A percentile compares a stretch with the other conserved stretches of the same genome.
Evolutionary conservation across 1,140 invertebrate genomes (phyloP).

Genomic region (Lordiphosa mommai): DNA sequence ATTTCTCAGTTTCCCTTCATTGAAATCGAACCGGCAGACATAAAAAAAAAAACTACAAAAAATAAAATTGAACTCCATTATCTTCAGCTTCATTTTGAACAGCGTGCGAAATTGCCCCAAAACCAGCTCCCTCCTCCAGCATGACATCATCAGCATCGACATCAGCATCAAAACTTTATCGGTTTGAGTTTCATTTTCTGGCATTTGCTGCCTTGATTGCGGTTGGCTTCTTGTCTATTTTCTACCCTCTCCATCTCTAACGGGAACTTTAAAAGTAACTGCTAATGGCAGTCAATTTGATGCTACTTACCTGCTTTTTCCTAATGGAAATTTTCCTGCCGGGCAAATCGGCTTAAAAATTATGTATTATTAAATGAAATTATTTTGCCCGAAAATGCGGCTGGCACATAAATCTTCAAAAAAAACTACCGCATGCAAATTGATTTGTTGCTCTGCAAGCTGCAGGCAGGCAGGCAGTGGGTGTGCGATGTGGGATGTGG

Average conservation of each 20-base stretch:
- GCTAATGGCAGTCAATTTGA: constrained; percentile 37
- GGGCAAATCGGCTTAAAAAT: constrained; percentile 22
- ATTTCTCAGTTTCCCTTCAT: too few species aligned
- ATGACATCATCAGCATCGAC: constrained; percentile 59
- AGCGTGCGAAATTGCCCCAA: constrained; percentile 54
- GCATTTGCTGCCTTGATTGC: constrained; percentile 25
- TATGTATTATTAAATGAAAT: constrained; percentile 1
- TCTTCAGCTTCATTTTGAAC: constrained; percentile 32
- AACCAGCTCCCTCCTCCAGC: constrained; percentile 6
- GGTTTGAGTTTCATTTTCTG: constrained; percentile 29
- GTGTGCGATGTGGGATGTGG: too few species aligned
- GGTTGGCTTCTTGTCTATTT: constrained; percentile 17
- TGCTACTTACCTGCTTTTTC: constrained; percentile 12
- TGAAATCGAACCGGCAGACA: too few species aligned
- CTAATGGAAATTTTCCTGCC: neutral
- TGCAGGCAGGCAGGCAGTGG: constrained; percentile 47
- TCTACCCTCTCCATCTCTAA: neutral
- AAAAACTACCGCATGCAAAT: constrained; percentile 64
- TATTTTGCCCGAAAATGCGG: constrained; percentile 22
- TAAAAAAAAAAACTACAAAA: constrained; percentile 3
- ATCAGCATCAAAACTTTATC: constrained; percentile 41
- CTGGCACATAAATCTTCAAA: constrained; percentile 53
- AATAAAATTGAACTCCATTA: constrained; percentile 25
- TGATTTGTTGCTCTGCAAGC: constrained; percentile 65
- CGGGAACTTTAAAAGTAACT: constrained; percentile 20